These are phyloP conservation scores for Tetramorium bicarinatum DNA, from an alignment of 2,888 invertebrate genomes.

Conservation along the genomic window DNA sequence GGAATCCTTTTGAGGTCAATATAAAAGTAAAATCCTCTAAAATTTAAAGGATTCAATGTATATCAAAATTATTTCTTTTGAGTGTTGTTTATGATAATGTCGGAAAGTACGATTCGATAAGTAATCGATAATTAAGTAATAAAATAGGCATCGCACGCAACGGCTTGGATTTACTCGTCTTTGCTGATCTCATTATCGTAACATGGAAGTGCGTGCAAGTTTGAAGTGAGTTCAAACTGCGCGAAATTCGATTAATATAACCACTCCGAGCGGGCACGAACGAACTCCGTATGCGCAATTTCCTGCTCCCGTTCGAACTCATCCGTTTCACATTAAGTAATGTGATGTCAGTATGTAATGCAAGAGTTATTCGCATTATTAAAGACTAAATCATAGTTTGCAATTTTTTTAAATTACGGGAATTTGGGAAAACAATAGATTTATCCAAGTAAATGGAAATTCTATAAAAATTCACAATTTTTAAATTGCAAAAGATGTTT, in stretches of 20 bases:
- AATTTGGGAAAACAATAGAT: neutral
- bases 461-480: neutral
- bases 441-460: neutral
- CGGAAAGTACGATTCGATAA: neutral
- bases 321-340: neutral
- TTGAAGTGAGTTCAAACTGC: slow-evolving; percentile 21
- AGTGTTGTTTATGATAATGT: no score
- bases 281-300: slow-evolving; percentile 18
- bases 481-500: neutral
- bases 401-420: neutral
- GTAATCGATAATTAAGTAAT: no score
- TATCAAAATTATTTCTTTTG: no score
- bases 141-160: neutral
- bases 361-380: neutral
- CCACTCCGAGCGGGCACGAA: slow-evolving; percentile 1
- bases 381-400: neutral
- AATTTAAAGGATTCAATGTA: no score
- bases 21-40: no score
- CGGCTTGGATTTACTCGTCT: neutral
- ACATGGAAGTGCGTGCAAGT: slow-evolving; percentile 17
- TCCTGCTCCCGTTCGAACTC: slow-evolving; percentile 13
- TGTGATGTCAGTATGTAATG: neutral
- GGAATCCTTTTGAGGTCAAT: no score
- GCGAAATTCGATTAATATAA: slow-evolving; percentile 41
- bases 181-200: slow-evolving; percentile 8